Conservation (phyloP, 2,888 invertebrate species). For the Altica lythri region DNA sequence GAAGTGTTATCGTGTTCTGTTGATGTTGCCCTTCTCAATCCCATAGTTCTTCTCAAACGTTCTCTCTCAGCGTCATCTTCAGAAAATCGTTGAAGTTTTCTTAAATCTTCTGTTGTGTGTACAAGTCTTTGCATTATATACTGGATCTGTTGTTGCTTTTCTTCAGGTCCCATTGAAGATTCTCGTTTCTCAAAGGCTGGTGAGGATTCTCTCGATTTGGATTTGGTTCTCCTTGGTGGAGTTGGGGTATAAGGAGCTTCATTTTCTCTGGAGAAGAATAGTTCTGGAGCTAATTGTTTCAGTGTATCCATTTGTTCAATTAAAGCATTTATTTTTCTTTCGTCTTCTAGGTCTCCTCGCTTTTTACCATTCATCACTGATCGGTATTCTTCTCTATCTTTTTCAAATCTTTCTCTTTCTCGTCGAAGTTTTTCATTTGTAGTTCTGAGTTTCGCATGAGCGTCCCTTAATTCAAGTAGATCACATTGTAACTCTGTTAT, state of each 20-base stretch:
- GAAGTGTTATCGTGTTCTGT: slow-evolving; percentile 67
- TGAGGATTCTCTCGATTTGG: slow-evolving; percentile 73
- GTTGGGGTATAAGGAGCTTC: slow-evolving; percentile 66
- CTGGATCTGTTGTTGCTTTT: slow-evolving; percentile 52
- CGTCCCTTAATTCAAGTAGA: slow-evolving; percentile 84
- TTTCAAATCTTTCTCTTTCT: slow-evolving; percentile 84
- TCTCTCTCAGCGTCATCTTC: slow-evolving; percentile 63
- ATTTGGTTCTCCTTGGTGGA: slow-evolving; percentile 71
- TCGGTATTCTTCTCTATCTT: slow-evolving; percentile 70
- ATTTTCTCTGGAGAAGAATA: slow-evolving; percentile 60
- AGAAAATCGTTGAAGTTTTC: slow-evolving; percentile 58
- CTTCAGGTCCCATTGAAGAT: slow-evolving; percentile 58
- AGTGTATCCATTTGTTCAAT: slow-evolving; percentile 77
- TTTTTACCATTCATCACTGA: slow-evolving; percentile 59
- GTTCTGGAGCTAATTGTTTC: slow-evolving; percentile 76
- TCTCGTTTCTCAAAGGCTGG: slow-evolving; percentile 63
- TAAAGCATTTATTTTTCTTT: slow-evolving; percentile 72
- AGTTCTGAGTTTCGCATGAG: slow-evolving; percentile 87
- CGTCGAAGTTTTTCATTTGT: slow-evolving; percentile 88
- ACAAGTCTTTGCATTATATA: slow-evolving; percentile 67
- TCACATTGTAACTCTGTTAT: slow-evolving; percentile 83
- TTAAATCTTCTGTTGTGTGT: slow-evolving; percentile 71
- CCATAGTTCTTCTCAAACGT: slow-evolving; percentile 54
- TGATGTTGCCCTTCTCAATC: slow-evolving; percentile 62
- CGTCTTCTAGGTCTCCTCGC: slow-evolving; percentile 67